A percentile compares a stretch with the other conserved stretches of the same genome.
These are phyloP conservation scores for Campoplex nolae DNA, from an alignment of 2,888 invertebrate genomes.

Conservation along the genomic window DNA sequence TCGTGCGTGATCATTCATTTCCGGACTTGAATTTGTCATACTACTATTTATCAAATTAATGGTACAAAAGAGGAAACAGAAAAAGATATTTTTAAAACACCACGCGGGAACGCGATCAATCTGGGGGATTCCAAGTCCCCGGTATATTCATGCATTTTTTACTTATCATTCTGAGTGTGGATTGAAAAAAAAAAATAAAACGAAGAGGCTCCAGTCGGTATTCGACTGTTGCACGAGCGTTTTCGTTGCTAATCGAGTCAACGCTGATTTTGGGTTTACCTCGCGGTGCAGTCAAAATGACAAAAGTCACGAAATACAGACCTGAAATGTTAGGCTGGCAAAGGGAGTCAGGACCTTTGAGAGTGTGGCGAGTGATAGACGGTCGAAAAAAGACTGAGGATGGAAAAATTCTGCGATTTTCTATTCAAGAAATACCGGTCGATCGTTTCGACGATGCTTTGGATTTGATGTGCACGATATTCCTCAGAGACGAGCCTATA, in stretches of 20 bases:
- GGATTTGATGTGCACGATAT: slow-evolving; percentile 75
- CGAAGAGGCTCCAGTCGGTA: slow-evolving; percentile 7
- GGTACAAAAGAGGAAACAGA: background rate
- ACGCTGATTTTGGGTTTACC: background rate
- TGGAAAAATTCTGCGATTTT: slow-evolving; percentile 73
- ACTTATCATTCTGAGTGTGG: background rate
- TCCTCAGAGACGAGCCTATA: slow-evolving; percentile 76
- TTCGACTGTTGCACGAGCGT: background rate
- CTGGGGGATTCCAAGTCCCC: background rate
- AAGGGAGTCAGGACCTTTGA: slow-evolving; percentile 76
- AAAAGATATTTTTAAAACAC: background rate
- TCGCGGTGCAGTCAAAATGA: slow-evolving; percentile 30
- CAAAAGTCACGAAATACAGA: slow-evolving; percentile 32
- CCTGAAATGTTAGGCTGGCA: slow-evolving; percentile 59
- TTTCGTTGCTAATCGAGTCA: background rate
- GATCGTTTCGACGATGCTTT: slow-evolving; percentile 77
- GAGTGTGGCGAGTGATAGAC: slow-evolving; percentile 77
- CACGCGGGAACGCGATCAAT: background rate
- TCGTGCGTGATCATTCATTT: slow-evolving; percentile 1
- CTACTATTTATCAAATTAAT: background rate
- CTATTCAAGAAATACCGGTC: slow-evolving; percentile 80
- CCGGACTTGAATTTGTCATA: background rate
- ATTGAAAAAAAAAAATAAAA: background rate
- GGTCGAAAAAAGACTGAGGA: slow-evolving; percentile 69
- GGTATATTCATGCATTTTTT: background rate